Evolutionary conservation across 2,797 vertebrate genomes (phyloP).

Genomic region (Enteromius paludinosus): DNA sequence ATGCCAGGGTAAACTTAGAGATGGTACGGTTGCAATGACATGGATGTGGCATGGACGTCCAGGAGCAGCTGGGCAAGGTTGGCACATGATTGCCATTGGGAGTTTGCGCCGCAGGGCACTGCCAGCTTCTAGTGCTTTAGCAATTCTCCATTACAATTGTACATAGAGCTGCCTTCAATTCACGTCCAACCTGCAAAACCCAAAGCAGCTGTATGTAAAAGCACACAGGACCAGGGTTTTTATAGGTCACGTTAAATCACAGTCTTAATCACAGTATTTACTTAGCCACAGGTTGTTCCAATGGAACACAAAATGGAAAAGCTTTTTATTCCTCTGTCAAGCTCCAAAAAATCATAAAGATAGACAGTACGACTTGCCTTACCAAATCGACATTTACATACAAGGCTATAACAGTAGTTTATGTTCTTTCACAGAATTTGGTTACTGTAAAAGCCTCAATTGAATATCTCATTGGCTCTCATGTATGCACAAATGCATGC

Average conservation of each 20-base stretch:
- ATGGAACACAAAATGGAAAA: neutral
- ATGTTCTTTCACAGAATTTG: neutral
- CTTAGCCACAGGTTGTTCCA: too few species aligned
- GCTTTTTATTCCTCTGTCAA: neutral
- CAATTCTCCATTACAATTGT: conserved; percentile 29
- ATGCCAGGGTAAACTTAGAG: conserved; percentile 63
- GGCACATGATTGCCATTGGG: conserved; percentile 68
- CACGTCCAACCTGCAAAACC: neutral
- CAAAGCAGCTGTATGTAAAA: conserved; percentile 26
- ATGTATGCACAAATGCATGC: conserved; percentile 19
- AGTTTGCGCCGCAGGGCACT: conserved; percentile 73
- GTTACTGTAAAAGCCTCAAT: neutral
- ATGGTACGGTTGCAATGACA: conserved; percentile 46
- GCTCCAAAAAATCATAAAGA: neutral
- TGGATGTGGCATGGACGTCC: conserved; percentile 59
- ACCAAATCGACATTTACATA: neutral
- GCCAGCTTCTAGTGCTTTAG: conserved; percentile 70
- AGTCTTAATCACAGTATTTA: too few species aligned
- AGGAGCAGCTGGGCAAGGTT: conserved; percentile 80
- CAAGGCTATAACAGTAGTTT: neutral
- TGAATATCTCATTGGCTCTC: neutral
- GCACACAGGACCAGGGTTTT: neutral
- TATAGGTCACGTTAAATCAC: neutral
- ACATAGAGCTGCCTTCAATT: conserved; percentile 12
- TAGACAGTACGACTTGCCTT: neutral